Percentiles rank a stretch among this genome's conserved stretches.
Conservation (phyloP, 2,113 vertebrate species). For the Nothoprocta perdicaria region DNA sequence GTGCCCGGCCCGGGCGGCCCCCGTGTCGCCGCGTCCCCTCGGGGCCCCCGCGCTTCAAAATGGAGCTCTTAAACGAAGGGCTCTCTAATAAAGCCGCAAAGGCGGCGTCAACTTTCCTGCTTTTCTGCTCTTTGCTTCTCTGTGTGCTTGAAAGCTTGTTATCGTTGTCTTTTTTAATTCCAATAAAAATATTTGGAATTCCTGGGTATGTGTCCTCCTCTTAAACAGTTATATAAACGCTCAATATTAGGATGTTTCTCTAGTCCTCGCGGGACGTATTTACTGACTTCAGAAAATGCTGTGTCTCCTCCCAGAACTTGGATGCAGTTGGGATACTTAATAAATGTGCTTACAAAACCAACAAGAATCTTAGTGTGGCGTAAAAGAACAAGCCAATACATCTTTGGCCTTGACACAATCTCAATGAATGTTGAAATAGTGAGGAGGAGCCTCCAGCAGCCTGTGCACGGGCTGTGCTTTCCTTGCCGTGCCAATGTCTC, state of each 20-base stretch:
- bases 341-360: slow-evolving; percentile 53
- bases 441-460: slow-evolving; percentile 24
- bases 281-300: slow-evolving; percentile 47
- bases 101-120: background rate
- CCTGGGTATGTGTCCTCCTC: slow-evolving; percentile 39
- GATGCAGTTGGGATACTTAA: slow-evolving; percentile 10
- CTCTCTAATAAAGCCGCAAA: background rate
- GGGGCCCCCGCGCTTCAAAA: background rate
- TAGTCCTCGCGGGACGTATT: slow-evolving; percentile 27
- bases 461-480: background rate
- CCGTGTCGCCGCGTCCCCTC: too few relatives aligned
- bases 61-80: background rate
- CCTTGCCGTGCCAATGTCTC: slow-evolving; percentile 36
- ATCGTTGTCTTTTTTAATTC: background rate
- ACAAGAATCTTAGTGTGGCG: slow-evolving; percentile 51
- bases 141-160: slow-evolving; percentile 18
- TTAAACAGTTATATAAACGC: slow-evolving; percentile 24
- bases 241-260: slow-evolving; percentile 47
- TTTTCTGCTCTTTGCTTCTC: slow-evolving; percentile 23
- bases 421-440: slow-evolving; percentile 32
- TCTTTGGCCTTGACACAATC: slow-evolving; percentile 54
- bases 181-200: slow-evolving; percentile 63
- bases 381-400: slow-evolving; percentile 21
- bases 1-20: background rate
- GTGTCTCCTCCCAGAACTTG: slow-evolving; percentile 28